Conservation (phyloP, 2,888 invertebrate species). For the Adelognathus sp. region DNA sequence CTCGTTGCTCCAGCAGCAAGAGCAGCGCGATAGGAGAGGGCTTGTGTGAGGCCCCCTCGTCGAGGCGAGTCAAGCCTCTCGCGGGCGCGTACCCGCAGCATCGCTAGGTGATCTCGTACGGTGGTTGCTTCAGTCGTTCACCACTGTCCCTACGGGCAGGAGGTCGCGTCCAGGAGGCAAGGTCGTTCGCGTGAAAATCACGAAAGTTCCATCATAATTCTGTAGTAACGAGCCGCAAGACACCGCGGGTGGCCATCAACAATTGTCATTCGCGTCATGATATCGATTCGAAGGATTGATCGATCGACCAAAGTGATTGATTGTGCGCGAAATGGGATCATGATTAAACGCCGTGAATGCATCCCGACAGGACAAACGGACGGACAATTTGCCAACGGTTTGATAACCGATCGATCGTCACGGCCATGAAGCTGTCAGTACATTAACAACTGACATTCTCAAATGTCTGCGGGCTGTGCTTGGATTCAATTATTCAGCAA, state of each 20-base stretch:
- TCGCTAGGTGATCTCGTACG: conserved; percentile 68
- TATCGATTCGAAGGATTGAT: conserved; percentile 34
- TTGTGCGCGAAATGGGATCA: conserved; percentile 41
- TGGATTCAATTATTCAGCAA: conserved; percentile 15
- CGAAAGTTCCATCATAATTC: background rate
- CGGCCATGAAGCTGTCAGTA: background rate
- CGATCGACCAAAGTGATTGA: conserved; percentile 36
- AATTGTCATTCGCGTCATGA: background rate
- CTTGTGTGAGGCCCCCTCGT: conserved; percentile 51
- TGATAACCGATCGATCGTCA: conserved; percentile 5
- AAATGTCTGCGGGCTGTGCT: background rate
- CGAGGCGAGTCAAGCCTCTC: conserved; percentile 64
- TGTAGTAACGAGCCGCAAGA: background rate
- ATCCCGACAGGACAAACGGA: background rate
- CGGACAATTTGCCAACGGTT: conserved; percentile 14
- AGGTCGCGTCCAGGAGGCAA: conserved; percentile 63
- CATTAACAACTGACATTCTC: background rate
- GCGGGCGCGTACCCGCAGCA: conserved; percentile 69
- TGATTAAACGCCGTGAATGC: background rate
- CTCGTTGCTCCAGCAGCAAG: conserved; percentile 9
- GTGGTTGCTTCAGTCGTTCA: conserved; percentile 78
- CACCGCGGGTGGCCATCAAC: background rate
- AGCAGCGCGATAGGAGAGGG: conserved; percentile 31
- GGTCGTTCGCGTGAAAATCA: conserved; percentile 42
- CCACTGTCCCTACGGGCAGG: conserved; percentile 76